phyloP scores from a whole-genome alignment of 1,140 invertebrate species.

The Bombus balteatus region DNA sequence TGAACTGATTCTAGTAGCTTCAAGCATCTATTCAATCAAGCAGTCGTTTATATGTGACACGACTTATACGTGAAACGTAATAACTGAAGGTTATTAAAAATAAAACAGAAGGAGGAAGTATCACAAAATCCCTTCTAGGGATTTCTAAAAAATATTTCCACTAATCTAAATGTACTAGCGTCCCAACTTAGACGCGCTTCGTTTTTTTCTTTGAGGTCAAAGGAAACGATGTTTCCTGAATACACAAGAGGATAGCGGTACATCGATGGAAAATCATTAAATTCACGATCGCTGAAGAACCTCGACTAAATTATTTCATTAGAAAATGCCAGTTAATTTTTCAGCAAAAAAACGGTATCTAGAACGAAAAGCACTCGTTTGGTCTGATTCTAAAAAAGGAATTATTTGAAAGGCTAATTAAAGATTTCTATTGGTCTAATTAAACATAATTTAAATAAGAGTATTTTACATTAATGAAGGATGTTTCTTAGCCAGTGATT shows the following conservation, averaged over 20 bases:
- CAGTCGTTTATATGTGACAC: too few species aligned
- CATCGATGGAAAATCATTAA: conserved; percentile 38
- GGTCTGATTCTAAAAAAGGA: neutral
- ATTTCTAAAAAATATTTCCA: neutral
- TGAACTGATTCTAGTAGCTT: too few species aligned
- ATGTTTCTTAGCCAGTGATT: neutral
- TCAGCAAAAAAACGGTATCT: neutral
- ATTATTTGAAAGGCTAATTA: neutral
- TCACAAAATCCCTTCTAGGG: too few species aligned
- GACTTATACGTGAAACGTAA: neutral
- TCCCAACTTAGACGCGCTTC: neutral
- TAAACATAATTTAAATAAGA: neutral
- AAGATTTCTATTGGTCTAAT: neutral
- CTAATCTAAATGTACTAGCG: neutral
- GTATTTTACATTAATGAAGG: neutral
- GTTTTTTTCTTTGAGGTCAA: conserved; percentile 44
- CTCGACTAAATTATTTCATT: neutral
- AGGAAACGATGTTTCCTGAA: conserved; percentile 54
- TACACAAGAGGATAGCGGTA: conserved; percentile 52
- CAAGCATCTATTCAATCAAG: neutral
- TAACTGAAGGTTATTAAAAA: neutral
- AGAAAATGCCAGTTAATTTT: neutral
- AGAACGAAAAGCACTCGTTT: neutral
- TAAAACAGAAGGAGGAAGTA: neutral
- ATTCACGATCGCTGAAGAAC: neutral